Base-by-base conservation (phyloP, 2,113 vertebrate genomes). In the Pseudorectes ferrugineus region DNA sequence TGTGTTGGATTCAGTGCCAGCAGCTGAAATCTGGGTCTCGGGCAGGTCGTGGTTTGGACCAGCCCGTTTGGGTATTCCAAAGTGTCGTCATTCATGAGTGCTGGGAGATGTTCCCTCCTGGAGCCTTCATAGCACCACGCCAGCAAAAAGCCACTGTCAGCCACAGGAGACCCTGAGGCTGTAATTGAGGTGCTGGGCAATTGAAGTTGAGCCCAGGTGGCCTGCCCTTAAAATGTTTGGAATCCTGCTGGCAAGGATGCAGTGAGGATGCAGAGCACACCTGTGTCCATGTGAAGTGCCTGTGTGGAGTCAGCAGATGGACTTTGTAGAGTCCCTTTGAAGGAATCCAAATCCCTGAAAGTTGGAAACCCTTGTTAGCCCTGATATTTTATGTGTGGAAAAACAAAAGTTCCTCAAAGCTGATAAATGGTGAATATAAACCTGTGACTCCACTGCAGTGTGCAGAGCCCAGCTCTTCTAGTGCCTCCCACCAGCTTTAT, bases 71-170 rank as follows among this genome's bases (percentile, higher is more conserved):
- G 23, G 12, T 45, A 29, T 29, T 46, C 68, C 9, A 7, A 58
- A n/a, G 24, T 33, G 46, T 20, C 0, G 0, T 4, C 1, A 0
- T 28, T 42, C 48, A 5, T 13, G 10, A 29, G 15, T 11, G 11
- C 25, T 65, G 45, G 31, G 51, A 52, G 46, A 43, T 6, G n/a
- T 2, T 54, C 12, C 19, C 49, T 29, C 14, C 5, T 26, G 43
- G 45, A 52, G 11, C 42, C n/a, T 51, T 52, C 46, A 33, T 1
- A 62, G 58, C 42, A 65, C 11, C 10, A 1, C 5, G 23, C n/a
- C 42, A 82, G 40, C 31, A 68, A 77, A 77, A 59, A 58, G 58
- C 48, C 58, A 43, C 63, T 6, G 14, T 31, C 73, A 72, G 48
- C n/a, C 42, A 45, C 4, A 6, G 59, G 70, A 85, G 49, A 74